A percentile compares a stretch with the other conserved stretches of the same genome.
Conservation (phyloP, 2,113 vertebrate species). For the Odontesthes bonariensis region DNA sequence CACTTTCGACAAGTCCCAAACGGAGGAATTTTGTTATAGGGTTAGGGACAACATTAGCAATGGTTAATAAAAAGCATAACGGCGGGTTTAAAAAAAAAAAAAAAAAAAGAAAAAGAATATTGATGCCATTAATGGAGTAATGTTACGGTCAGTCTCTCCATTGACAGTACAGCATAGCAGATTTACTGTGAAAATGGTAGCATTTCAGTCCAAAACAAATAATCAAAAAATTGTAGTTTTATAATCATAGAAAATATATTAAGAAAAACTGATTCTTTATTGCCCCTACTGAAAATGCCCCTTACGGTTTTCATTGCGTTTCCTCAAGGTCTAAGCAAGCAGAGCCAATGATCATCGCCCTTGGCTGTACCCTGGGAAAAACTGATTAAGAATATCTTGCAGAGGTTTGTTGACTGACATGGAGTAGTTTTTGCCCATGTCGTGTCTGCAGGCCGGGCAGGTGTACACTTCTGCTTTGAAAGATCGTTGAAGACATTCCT, state of each 20-base stretch:
- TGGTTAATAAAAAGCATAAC: slow-evolving; percentile 39
- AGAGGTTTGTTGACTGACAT: slow-evolving; percentile 91
- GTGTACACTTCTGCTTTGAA: slow-evolving; percentile 94
- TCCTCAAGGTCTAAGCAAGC: slow-evolving; percentile 28
- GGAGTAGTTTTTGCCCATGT: slow-evolving; percentile 89
- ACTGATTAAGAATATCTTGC: slow-evolving; percentile 90
- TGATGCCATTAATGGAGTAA: slow-evolving; percentile 48
- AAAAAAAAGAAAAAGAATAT: background rate
- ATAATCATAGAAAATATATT: slow-evolving; percentile 83
- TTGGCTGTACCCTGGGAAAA: slow-evolving; percentile 96
- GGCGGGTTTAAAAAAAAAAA: background rate
- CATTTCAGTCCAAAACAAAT: slow-evolving; percentile 63
- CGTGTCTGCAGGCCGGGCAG: slow-evolving; percentile 93
- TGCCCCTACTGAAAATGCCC: slow-evolving; percentile 71
- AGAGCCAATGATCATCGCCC: slow-evolving; percentile 88
- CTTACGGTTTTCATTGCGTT: slow-evolving; percentile 71
- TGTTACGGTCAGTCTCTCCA: slow-evolving; percentile 40
- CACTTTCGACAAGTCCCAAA: slow-evolving; percentile 32
- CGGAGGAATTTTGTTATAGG: slow-evolving; percentile 29
- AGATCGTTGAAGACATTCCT: slow-evolving; percentile 96
- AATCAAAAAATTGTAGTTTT: slow-evolving; percentile 67
- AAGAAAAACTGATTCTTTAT: slow-evolving; percentile 77
- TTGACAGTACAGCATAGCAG: slow-evolving; percentile 50
- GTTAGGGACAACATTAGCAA: slow-evolving; percentile 27
- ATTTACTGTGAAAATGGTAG: slow-evolving; percentile 44